Conservation (phyloP, 2,797 vertebrate genomes). For the Tenualosa ilisha region DNA sequence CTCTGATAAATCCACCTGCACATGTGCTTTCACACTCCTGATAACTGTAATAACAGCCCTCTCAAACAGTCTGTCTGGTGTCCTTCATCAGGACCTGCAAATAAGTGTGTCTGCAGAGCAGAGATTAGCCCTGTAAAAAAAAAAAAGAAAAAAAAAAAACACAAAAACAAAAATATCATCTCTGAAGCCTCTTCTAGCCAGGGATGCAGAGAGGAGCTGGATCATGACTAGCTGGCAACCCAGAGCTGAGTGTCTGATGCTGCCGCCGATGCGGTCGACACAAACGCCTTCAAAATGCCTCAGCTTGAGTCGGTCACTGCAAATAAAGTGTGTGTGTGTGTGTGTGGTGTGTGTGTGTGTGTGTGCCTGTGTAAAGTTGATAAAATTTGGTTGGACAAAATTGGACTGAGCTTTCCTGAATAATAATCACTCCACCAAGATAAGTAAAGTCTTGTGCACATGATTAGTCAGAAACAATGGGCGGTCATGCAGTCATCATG, state of each 20-base stretch:
- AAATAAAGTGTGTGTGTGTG: too few species aligned
- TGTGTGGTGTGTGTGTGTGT: too few species aligned
- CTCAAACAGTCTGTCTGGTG: neutral
- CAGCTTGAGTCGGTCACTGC: too few species aligned
- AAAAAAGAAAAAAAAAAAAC: too few species aligned
- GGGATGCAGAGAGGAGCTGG: too few species aligned
- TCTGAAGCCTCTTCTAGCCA: conserved; percentile 5
- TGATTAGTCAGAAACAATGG: neutral
- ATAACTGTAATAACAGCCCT: neutral
- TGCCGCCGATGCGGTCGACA: too few species aligned
- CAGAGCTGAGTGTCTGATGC: neutral
- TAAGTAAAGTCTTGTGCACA: neutral
- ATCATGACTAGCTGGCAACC: conserved; percentile 15
- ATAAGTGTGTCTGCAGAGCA: conserved; percentile 19
- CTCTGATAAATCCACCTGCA: neutral
- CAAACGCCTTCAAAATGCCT: too few species aligned
- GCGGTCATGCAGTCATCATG: too few species aligned
- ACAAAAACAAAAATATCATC: neutral
- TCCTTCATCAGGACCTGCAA: neutral
- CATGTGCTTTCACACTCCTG: neutral
- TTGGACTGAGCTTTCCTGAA: neutral
- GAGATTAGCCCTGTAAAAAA: conserved; percentile 24
- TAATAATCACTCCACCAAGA: neutral
- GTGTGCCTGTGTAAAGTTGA: too few species aligned
- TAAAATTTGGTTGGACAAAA: too few species aligned